phyloP scores from a whole-genome alignment of 1,140 invertebrate genomes.

The Ceratina calcarata region DNA sequence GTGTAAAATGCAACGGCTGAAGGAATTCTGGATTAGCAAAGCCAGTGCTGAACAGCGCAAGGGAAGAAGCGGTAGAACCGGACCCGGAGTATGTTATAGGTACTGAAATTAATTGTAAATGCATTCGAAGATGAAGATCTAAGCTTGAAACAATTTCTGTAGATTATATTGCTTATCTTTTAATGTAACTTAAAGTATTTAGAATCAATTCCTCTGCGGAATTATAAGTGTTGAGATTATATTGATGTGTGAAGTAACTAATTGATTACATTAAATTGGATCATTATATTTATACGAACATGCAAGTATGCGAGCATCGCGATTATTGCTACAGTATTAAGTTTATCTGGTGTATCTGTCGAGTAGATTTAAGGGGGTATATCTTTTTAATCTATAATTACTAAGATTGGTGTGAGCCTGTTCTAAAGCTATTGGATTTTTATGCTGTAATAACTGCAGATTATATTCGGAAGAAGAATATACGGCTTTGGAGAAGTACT shows the following conservation, averaged over 20 bases:
- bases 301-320: too few species aligned
- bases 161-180: slow-evolving; percentile 53
- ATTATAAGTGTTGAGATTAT: not conserved
- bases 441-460: slow-evolving; percentile 74
- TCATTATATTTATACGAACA: not conserved
- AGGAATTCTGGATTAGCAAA: slow-evolving; percentile 98
- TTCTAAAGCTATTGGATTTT: not conserved
- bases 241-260: not conserved
- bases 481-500: slow-evolving; percentile 87
- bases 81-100: slow-evolving; percentile 82
- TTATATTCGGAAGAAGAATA: slow-evolving; percentile 95
- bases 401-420: not conserved
- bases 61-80: slow-evolving; percentile 93
- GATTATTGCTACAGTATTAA: too few species aligned
- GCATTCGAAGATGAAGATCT: slow-evolving; percentile 51
- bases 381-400: not conserved
- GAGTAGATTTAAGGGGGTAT: not conserved
- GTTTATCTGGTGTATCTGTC: not conserved
- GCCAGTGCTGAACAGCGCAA: slow-evolving; percentile 98
- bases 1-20: slow-evolving; percentile 92
- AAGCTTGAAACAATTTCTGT: slow-evolving; percentile 68
- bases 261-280: not conserved
- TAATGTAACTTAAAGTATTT: not conserved
- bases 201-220: not conserved
- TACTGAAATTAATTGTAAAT: slow-evolving; percentile 66